Evolutionary conservation across 1,140 invertebrate species (phyloP), one percentile per base, ranked within the genome.

Genomic region (Cotesia chilonis): DNA sequence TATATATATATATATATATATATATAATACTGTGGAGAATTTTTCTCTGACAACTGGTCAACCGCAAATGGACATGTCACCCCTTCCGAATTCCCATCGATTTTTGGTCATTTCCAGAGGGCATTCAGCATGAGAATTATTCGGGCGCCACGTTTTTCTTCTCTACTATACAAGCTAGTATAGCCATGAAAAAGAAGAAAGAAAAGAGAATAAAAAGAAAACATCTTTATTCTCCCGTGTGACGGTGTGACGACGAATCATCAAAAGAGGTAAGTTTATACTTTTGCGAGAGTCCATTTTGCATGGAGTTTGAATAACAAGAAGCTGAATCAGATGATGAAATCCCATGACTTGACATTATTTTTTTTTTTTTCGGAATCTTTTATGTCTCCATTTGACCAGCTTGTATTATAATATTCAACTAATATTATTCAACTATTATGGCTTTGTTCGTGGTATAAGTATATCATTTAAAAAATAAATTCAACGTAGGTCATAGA

Each of bases 31-130:
- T 66, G 12, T 66, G 14, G 35, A 17, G 38, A 66, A 57, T 55
- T 64, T 70, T 70, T 37, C 61, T 73, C 57, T 73, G 63, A 71
- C 78, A 79, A 81, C 84, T 81, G 85, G 85, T 84, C 85, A 87
- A 84, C 83, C 83, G 78, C 86, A 87, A 87, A 87, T 87, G 84
- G 84, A 87, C 84, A 84, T 81, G 82, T 87, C 84, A 86, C 83
- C 81, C 83, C 84, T 75, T 75, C 72, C 79, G 79, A 79, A 82
- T 85, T 83, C 79, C 74, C 79, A 80, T 59, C 80, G 81, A 83
- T 41, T 6, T 83, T 82, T 82, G 73, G 77, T 75, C 68, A 79
- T 79, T 79, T 77, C 72, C 68, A 75, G 74, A 72, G 66, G 68
- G 68, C 17, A 66, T 65, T 69, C 68, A 60, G 60, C 72, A 64